Evolutionary conservation across 2,113 vertebrate genomes (phyloP), one percentile per base, ranked within the genome.

Genomic region (Tetrax tetrax): DNA sequence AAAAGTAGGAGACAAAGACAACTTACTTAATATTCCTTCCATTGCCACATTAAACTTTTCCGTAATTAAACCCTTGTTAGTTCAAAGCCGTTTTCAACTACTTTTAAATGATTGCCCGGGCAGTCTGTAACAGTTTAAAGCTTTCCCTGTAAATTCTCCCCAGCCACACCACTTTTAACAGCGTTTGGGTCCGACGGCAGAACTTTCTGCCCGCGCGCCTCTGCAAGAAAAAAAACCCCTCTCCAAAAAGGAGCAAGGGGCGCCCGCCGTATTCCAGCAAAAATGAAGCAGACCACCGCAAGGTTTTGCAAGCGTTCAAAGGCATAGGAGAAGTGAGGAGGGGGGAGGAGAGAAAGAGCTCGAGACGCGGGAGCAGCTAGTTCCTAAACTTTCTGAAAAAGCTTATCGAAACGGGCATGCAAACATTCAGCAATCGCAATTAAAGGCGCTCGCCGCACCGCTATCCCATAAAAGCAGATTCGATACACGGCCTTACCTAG

Each of bases 11-110:
- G 96, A 98, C 98, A 98, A 98, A 98, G 98, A 97, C 98, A 95
- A 98, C 98, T 98, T 97, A 98, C 97, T 98, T 98, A 98, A 98
- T 98, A 98, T 98, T 98, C 98, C 95, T 97, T 98, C 97, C 97
- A 98, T 97, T 96, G 96, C 97, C 97, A 97, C 96, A 97, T 98
- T 98, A 98, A 98, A 98, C 97, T 98, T 98, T 98, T 98, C 97
- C 85, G 94, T 98, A 98, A 98, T 98, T 98, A 98, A 98, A 98
- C 97, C 96, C 98, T 97, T 98, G 96, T 98, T 98, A 98, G 94
- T 97, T 96, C 96, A 98, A 97, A 97, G 97, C 97, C 76, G 95
- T 91, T 96, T 97, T 95, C 97, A 97, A 96, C 97, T 97, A 96
- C 97, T 97, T 97, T 97, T 97, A 97, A 98, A 97, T 85, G 96